These are phyloP conservation scores for Schlechtendalia chinensis DNA, from an alignment of 1,140 invertebrate genomes.

Conservation along the genomic window DNA sequence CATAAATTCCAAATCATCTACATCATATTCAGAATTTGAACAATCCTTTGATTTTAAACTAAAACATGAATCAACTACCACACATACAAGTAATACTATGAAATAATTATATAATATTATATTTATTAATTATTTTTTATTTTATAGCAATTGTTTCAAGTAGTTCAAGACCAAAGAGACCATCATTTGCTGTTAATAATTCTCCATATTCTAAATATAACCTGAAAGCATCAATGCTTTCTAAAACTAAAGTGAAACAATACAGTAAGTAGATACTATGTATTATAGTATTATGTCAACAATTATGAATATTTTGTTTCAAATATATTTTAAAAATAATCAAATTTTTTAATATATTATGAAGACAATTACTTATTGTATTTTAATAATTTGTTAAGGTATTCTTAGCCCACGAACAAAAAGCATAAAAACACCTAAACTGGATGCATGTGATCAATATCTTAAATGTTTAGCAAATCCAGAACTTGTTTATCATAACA, in stretches of 20 bases:
- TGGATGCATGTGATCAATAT: conserved; percentile 32
- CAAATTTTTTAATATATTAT: background rate
- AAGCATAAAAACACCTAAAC: conserved; percentile 7
- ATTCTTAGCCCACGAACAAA: conserved; percentile 9
- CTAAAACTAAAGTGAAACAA: conserved; percentile 29
- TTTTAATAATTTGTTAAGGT: background rate
- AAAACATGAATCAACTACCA: background rate
- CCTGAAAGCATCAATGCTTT: background rate
- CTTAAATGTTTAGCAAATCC: conserved; percentile 31
- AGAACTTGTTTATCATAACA: conserved; percentile 18
- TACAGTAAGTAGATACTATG: conserved; percentile 26
- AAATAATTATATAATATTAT: background rate
- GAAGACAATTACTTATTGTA: background rate
- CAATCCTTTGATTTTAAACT: background rate
- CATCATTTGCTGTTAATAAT: conserved; percentile 35
- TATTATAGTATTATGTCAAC: background rate
- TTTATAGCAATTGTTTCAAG: background rate
- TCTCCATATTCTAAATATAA: conserved; percentile 31
- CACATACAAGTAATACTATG: background rate
- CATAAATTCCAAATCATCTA: background rate
- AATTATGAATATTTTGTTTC: background rate
- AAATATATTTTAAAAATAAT: no score
- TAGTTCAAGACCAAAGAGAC: background rate
- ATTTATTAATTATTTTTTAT: background rate
- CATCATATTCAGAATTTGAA: background rate